Conservation (phyloP, 2,888 invertebrate genomes). For the Neocrepidodera transversa region DNA sequence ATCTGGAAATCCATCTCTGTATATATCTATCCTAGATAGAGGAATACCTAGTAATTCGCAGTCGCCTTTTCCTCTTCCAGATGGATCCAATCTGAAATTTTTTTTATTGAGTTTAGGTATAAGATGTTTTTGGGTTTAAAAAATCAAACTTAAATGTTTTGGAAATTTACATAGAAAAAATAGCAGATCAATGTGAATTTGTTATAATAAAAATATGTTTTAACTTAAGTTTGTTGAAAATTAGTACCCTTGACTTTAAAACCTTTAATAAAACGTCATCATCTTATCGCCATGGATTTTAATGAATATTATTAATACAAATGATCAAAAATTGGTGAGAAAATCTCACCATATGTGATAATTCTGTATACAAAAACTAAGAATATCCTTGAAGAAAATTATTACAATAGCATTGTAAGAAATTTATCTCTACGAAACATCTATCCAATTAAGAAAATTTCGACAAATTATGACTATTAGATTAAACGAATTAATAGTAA, state of each 20-base stretch:
- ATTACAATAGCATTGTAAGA: slow-evolving; percentile 3
- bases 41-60: slow-evolving; percentile 81
- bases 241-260: slow-evolving; percentile 7
- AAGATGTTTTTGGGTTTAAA: no score
- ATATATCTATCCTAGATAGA: slow-evolving; percentile 71
- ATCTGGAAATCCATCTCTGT: slow-evolving; percentile 70
- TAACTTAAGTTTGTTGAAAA: no score
- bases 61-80: slow-evolving; percentile 75
- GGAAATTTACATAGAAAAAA: no score
- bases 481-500: slow-evolving; percentile 4
- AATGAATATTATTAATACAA: no score
- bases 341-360: slow-evolving; percentile 21
- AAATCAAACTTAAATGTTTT: no score
- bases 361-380: slow-evolving; percentile 6
- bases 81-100: slow-evolving; percentile 68
- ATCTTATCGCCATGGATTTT: not conserved
- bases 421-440: not conserved
- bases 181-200: no score
- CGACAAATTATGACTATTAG: slow-evolving; percentile 11
- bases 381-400: slow-evolving; percentile 14
- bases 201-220: no score
- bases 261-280: not conserved
- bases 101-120: no score
- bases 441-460: slow-evolving; percentile 12
- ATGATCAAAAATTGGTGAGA: slow-evolving; percentile 19